Conservation (phyloP, 2,888 invertebrate species). For the Parthenolecanium corni region DNA sequence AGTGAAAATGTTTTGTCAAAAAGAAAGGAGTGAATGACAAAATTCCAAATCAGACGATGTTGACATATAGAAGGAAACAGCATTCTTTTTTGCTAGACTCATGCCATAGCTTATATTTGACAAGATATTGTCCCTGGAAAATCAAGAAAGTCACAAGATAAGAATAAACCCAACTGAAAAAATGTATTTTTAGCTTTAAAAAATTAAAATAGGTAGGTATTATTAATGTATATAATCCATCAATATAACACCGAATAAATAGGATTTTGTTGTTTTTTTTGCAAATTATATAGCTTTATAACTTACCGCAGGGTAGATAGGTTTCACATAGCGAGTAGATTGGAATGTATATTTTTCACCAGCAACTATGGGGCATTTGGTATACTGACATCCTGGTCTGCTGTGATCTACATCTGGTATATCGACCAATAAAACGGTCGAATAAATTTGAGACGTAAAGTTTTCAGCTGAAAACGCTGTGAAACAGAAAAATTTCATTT, state of each 20-base stretch:
- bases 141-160: too few relatives aligned
- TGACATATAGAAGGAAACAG: not conserved
- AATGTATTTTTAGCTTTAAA: too few relatives aligned
- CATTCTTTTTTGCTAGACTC: not conserved
- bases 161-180: too few relatives aligned
- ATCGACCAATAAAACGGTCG: not conserved
- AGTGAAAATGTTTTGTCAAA: too few relatives aligned
- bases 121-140: not conserved
- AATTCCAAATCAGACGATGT: not conserved
- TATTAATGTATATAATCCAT: too few relatives aligned
- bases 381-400: not conserved
- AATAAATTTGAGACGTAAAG: not conserved
- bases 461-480: not conserved
- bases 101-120: constrained; percentile 8
- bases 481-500: not conserved
- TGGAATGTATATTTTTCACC: not conserved
- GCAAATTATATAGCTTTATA: too few relatives aligned
- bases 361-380: constrained; percentile 1
- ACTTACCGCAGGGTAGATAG: constrained; percentile 8
- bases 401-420: constrained; percentile 10
- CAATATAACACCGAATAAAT: too few relatives aligned
- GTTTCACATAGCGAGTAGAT: not conserved
- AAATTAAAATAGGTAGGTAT: too few relatives aligned
- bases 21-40: not conserved
- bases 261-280: too few relatives aligned